A percentile compares a stretch with the other conserved stretches of the same genome.
Conservation (phyloP, 2,797 vertebrate species). For the Aratinga solstitialis region DNA sequence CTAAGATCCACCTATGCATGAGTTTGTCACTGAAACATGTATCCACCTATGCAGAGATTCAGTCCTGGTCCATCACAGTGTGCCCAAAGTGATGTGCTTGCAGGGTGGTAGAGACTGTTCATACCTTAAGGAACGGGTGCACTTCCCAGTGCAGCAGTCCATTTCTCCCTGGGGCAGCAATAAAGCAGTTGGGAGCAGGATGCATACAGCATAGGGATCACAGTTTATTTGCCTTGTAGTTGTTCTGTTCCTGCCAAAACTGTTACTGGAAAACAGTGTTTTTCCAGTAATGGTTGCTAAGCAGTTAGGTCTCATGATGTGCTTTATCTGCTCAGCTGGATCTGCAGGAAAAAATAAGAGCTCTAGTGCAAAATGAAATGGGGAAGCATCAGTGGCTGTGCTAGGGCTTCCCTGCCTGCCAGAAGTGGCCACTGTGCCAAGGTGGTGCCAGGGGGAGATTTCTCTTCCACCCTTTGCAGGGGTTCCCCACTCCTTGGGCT, state of each 20-base stretch:
- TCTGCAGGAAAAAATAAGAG: background rate
- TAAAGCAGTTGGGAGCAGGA: background rate
- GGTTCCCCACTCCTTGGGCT: background rate
- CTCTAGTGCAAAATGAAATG: background rate
- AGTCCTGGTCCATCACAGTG: rapidly evolving
- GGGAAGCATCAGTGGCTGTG: background rate
- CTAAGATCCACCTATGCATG: rapidly evolving
- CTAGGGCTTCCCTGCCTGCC: background rate
- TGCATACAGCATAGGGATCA: background rate
- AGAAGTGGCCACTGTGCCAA: background rate
- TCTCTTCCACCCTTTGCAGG: background rate
- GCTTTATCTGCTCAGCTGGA: constrained; percentile 54
- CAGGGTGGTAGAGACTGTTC: background rate
- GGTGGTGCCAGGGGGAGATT: background rate
- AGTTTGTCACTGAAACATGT: background rate
- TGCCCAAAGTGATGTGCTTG: background rate
- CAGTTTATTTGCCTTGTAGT: background rate
- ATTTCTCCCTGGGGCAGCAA: background rate
- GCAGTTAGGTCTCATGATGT: constrained; percentile 21
- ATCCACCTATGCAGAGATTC: background rate
- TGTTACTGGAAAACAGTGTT: constrained; percentile 46
- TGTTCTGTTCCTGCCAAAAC: constrained; percentile 31
- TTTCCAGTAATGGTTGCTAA: constrained; percentile 52
- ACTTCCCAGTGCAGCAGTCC: background rate
- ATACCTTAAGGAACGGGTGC: background rate